Conservation (phyloP, 1,140 invertebrate genomes). For the Lordiphosa stackelbergi region DNA sequence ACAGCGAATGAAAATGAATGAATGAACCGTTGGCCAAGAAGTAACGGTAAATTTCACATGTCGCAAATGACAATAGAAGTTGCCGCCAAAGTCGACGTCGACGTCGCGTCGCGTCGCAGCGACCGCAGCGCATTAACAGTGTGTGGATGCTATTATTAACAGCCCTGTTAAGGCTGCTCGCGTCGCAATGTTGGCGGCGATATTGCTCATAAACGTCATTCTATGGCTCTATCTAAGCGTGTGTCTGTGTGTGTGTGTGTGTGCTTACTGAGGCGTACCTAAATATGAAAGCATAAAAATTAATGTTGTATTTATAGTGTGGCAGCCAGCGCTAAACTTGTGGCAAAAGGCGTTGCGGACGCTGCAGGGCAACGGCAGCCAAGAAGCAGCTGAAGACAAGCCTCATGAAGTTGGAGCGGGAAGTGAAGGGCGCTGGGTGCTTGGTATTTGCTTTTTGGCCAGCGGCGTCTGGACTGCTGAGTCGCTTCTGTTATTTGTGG, state of each 20-base stretch:
- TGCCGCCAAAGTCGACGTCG: constrained; percentile 13
- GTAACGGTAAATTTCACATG: constrained; percentile 73
- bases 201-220: constrained; percentile 73
- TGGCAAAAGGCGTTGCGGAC: constrained; percentile 58
- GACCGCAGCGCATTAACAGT: constrained; percentile 32
- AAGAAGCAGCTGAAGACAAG: not conserved
- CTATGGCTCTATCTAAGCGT: constrained; percentile 41
- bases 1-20: constrained; percentile 69
- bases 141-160: constrained; percentile 57
- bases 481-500: constrained; percentile 37
- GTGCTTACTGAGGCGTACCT: constrained; percentile 64
- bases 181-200: constrained; percentile 20
- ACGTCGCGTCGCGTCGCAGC: constrained; percentile 3
- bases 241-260: constrained; percentile 11
- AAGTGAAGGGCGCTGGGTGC: constrained; percentile 37
- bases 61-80: constrained; percentile 69
- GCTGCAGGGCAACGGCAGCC: constrained; percentile 54
- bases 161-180: constrained; percentile 34
- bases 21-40: constrained; percentile 48
- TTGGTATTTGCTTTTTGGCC: constrained; percentile 40
- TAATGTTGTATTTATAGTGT: constrained; percentile 75
- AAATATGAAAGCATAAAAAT: constrained; percentile 75
- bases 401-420: constrained; percentile 6
- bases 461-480: constrained; percentile 14
- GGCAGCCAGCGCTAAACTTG: constrained; percentile 48